Evolutionary conservation across 1,140 invertebrate species (phyloP).

Genomic region (Myzus persicae): DNA sequence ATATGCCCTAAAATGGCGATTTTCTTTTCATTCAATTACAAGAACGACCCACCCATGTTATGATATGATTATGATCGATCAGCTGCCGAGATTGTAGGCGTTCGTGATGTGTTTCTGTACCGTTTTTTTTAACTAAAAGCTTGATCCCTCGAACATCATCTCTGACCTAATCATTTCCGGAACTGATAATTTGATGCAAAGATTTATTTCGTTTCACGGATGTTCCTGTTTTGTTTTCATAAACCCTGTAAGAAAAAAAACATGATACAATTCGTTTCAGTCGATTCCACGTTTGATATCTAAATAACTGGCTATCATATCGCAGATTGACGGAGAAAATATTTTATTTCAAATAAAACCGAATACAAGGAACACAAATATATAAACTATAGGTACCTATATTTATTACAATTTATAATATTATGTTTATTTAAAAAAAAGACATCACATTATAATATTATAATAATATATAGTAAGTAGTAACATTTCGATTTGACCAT

Average conservation of each 20-base stretch:
- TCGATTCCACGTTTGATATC: neutral
- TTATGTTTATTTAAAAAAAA: neutral
- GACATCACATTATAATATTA: neutral
- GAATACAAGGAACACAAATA: too few species aligned
- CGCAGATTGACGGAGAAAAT: neutral
- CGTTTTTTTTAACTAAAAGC: too few species aligned
- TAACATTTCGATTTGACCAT: neutral
- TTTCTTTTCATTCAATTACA: too few species aligned
- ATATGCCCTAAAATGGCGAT: too few species aligned
- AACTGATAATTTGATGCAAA: neutral
- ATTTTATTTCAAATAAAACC: too few species aligned
- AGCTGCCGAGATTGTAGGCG: too few species aligned
- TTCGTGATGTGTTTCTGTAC: too few species aligned
- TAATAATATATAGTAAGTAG: too few species aligned
- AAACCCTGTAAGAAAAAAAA: neutral
- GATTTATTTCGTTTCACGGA: neutral
- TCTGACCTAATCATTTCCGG: neutral
- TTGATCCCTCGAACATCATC: too few species aligned
- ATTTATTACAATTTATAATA: neutral
- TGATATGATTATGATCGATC: too few species aligned
- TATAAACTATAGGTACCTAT: too few species aligned
- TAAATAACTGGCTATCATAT: neutral
- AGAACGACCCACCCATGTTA: too few species aligned
- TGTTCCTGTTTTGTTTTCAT: neutral
- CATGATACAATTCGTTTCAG: neutral